Base-by-base conservation (phyloP, 92 coral and sea anemone species). In the Metridium senile region DNA sequence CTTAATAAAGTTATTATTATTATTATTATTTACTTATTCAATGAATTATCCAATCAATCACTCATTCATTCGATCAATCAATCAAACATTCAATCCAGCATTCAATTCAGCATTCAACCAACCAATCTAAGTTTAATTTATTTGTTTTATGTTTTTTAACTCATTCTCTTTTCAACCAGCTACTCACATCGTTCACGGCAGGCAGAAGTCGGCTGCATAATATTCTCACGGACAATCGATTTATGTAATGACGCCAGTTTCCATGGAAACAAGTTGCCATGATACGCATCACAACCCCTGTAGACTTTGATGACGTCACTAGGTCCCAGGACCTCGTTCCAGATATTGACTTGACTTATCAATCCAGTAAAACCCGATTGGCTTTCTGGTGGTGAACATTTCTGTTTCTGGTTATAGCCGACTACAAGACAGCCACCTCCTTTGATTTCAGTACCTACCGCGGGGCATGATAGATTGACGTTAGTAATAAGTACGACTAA, bases 241-340 rank as follows among this genome's bases (percentile, higher is more conserved):
- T 53, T 45, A 8, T 78, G 63, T 6, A 57, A 10, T 22, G 62
- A 47, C 26, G 65, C 58, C 69, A 52, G 59, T 32, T 53, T 32
- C 90, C 86, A 86, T 23, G 78, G 29, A 1, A 86, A 59, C 76
- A 75, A 73, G 68, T 81, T 77, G n/a, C 90, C 90, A 58, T 68
- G 72, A 39, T 34, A 33, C 6, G 43, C 54, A 30, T 72, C 71
- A 16, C 90, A 86, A 17, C 79, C 71, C 58, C 52, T 62, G 63
- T 74, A 74, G 19, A 86, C 59, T 10, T 81, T 76, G 0, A 20
- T 72, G 20, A 81, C 79, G 54, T 86, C 86, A 27, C 52, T 71
- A 8, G 52, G 62, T 0, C 31, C 71, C 35, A 80, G 39, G 29
- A 13, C 56, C 26, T 62, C 63, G 74, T 30, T 35, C 90, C 90